Base-by-base conservation (phyloP, 2,113 vertebrate genomes). In the Salvelinus alpinus region DNA sequence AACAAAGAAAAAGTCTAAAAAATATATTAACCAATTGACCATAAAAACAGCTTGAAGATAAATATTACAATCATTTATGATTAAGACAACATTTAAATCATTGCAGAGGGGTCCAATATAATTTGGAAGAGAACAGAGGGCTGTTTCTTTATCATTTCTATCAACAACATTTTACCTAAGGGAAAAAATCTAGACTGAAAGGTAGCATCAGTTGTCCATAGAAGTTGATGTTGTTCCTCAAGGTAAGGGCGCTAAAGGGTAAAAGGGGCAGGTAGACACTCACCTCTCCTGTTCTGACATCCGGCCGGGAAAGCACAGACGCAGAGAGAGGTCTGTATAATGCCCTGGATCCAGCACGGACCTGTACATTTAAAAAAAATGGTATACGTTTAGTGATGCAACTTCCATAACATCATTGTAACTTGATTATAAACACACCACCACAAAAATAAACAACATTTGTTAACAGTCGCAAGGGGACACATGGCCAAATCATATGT, bases 241-340 rank as follows among this genome's bases (percentile, higher is more conserved):
- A 0, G 31, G 16, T 29, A 68, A 3, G 6, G 25, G 18, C 18
- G 38, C 29, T 3, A 29, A 34, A 5, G 29, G 34, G 44, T 7
- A 70, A 3, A 24, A 24, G 7, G 8, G 44, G 3, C 38, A 48
- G 9, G 57, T 0, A 18, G 24, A 14, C 4, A 80, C 90, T 90
- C 93, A 98, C 97, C 95, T 98, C 95, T 94, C 91, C 94, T 93
- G 93, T 95, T 92, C 93, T 94, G 81, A 90, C 88, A 85, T 97
- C 96, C 87, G 95, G 94, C 87, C 92, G 93, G 89, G 93, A 96
- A 86, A 97, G 91, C 83, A 96, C 91, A 81, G 96, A 94, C 70
- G 95, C 95, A 71, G 97, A 96, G 87, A 99, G 91, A 75, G 97
- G 98, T 95, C 97, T 97, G 93, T 91, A 97, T 68, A 95, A 92